Conservation (phyloP, 2,888 invertebrate species). For the Harpalus rubripes region DNA sequence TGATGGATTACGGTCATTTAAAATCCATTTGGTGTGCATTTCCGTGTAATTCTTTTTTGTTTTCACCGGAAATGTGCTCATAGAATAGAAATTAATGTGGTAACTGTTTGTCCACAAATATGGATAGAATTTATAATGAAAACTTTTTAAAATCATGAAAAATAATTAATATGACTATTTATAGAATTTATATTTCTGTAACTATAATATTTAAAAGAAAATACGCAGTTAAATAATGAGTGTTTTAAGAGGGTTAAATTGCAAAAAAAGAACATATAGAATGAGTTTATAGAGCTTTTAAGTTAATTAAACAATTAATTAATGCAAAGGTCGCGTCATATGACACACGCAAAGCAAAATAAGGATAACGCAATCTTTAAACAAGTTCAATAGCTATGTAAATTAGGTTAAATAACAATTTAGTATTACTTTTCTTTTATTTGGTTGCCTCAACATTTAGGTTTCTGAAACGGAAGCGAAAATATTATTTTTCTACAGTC, state of each 20-base stretch:
- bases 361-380: not conserved
- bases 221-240: too few relatives aligned
- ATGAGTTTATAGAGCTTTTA: not conserved
- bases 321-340: not conserved
- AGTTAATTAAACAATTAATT: constrained; percentile 29
- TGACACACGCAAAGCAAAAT: constrained; percentile 17
- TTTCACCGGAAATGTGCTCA: not conserved
- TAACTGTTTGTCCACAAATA: not conserved
- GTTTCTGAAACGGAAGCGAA: too few relatives aligned
- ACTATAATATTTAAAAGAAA: too few relatives aligned
- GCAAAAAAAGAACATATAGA: not conserved
- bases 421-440: too few relatives aligned
- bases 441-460: too few relatives aligned
- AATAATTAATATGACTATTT: not conserved
- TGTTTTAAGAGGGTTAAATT: not conserved
- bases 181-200: too few relatives aligned
- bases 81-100: not conserved
- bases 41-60: not conserved
- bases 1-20: not conserved
- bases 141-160: not conserved
- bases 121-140: not conserved
- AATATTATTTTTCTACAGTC: too few relatives aligned
- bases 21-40: constrained; percentile 2
- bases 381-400: not conserved
- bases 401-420: not conserved